Evolutionary conservation across 2,113 vertebrate species (phyloP), one percentile per base, ranked within the genome.

Genomic region (Pteruthius melanotis): DNA sequence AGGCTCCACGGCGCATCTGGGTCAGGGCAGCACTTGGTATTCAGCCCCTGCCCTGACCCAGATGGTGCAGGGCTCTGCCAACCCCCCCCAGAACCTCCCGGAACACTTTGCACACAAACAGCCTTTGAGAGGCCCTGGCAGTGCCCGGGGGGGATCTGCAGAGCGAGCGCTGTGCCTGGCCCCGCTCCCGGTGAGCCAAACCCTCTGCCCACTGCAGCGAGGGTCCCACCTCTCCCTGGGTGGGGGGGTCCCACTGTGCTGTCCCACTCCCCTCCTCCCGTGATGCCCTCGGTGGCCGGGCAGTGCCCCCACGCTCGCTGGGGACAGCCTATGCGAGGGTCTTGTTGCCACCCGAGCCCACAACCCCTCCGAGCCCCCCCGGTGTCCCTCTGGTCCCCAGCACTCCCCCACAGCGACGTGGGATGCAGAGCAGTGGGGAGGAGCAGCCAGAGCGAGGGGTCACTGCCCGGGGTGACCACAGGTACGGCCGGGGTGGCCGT

Each of bases 61-160:
- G 95, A 97, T 97, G 95, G 96, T 72, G 92, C 90, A 33, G 85
- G 60, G 78, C 87, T 91, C 79, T 79, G 92, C 95, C 96, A 97
- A 77, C 49, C 65, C 61, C 76, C 21, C 31, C 39, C 69, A 52
- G 79, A 95, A 79, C 9, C 81, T 56, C 53, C 90, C 13, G 11
- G 96, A 94, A 93, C 94, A 85, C 26, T 91, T 5, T 91, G 95
- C 95, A 94, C 92, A 95, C 85, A 95, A 97, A 95, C 92, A 92
- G 90, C 90, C 95, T 94, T 97, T 94, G 90, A 95, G 80, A 92
- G 76, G 92, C 47, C 86, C 82, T 85, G 91, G 92, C 76, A 85
- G 40, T 13, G 66, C 71, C 39, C 4, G 45, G 87, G 56, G 65
- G 31, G 35, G 70, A 83, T 54, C 30, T 52, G 90, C 71, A 40